Evolutionary conservation across 2,113 vertebrate genomes (phyloP), one percentile per base, ranked within the genome.

Genomic region (Amblyopsis rosae): DNA sequence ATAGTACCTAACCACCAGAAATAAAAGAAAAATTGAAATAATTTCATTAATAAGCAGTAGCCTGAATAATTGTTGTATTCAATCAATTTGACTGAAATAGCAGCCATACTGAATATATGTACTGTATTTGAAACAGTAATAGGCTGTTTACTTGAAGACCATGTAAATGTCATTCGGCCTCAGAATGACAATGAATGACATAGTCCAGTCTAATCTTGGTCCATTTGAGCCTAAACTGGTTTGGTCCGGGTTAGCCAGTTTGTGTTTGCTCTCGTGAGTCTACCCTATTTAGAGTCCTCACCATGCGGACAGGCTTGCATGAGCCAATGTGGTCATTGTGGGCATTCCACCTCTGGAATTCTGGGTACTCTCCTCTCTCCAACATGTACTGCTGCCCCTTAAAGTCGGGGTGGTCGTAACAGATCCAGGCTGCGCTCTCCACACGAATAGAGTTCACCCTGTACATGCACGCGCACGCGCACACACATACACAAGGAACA

Each of bases 311-410:
- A 6, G 96, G 94, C 74, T 88, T 94, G 80, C 96, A 96, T 90
- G 96, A 98, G 62, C 95, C 95, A 95, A 96, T 94, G 90, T 94
- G 96, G 84, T 97, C 96, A 0, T 93, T 94, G 93, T 93, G 94
- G 35, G 94, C 90, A 0, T 96, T 97, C 96, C 96, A 98, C 78
- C 89, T 92, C 81, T 92, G 92, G 85, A 96, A 97, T 9, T 95
- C 89, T 0, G 96, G 95, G 73, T 96, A 96, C 64, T 96, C 93
- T 0, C 95, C 95, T 0, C 88, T 95, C 79, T 98, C 95, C 89
- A 98, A 91, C 87, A 96, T 82, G 62, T 94, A 97, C 86, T 96
- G 96, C 88, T 95, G 95, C 47, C 95, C 96, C 78, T 88, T 93
- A 72, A 96, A 96, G 86, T 96, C 91, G 0, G 95, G 93, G 75